phyloP scores from a whole-genome alignment of 30 jellyfish, hydroid and myxozoan genomes.

The Clytia hemisphaerica region DNA sequence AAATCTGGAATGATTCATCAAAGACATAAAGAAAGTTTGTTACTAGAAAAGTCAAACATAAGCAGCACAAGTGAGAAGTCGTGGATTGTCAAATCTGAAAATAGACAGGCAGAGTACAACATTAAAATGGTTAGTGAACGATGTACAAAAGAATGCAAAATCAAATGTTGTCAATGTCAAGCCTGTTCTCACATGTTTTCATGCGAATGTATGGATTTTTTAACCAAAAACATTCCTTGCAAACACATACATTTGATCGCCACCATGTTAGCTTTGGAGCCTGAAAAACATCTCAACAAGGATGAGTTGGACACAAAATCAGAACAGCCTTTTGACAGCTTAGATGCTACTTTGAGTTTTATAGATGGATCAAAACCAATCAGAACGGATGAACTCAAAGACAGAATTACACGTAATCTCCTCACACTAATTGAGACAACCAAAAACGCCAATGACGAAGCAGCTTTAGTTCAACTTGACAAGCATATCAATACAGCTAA shows the following conservation, averaged over 20 bases:
- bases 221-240: constrained; percentile 10
- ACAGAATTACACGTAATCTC: too few species aligned
- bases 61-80: too few species aligned
- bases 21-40: constrained; percentile 9
- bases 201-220: constrained; percentile 11
- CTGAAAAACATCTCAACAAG: too few species aligned
- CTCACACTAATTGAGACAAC: too few species aligned
- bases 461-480: constrained; percentile 1
- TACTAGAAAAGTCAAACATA: not conserved
- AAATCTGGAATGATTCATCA: not conserved
- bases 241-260: constrained; percentile 32
- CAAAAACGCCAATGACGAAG: too few species aligned
- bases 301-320: too few species aligned
- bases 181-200: not conserved
- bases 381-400: too few species aligned
- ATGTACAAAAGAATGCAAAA: not conserved
- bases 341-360: too few species aligned
- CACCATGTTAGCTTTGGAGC: too few species aligned
- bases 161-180: constrained; percentile 10
- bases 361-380: too few species aligned
- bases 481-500: constrained; percentile 11
- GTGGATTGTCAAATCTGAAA: too few species aligned
- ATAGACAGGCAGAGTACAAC: not conserved
- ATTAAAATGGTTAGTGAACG: constrained; percentile 2
- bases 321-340: too few species aligned